Percentiles rank a stretch among this genome's conserved stretches.
phyloP scores from a whole-genome alignment of 2,797 vertebrate species.

The Rhabdophis nuchalis region DNA sequence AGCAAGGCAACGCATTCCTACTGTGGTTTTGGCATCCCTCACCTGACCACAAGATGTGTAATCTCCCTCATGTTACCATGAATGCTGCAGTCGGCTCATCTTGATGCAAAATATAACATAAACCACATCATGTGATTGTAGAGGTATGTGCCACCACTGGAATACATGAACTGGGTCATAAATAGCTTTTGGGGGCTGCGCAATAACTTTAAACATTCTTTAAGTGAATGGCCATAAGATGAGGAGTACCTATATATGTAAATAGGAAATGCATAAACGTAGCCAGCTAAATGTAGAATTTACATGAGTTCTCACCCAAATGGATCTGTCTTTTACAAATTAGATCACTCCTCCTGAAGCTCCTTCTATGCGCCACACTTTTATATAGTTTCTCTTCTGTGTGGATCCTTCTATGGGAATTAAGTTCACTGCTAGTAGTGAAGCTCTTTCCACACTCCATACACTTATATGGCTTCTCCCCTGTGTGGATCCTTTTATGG shows the following conservation, averaged over 20 bases:
- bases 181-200: neutral
- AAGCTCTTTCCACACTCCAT: neutral
- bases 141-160: neutral
- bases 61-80: neutral
- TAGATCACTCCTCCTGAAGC: neutral
- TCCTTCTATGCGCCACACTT: neutral
- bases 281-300: neutral
- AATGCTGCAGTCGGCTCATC: neutral
- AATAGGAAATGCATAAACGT: neutral
- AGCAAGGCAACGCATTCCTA: neutral
- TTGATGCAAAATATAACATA: neutral
- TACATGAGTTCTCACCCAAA: neutral
- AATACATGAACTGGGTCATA: neutral
- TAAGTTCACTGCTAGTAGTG: neutral
- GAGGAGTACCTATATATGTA: neutral
- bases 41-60: neutral
- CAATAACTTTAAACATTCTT: neutral
- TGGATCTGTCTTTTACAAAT: neutral
- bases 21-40: neutral
- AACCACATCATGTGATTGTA: neutral
- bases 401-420: neutral
- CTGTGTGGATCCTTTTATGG: neutral
- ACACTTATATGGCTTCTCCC: neutral
- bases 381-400: neutral
- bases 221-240: neutral